Base-by-base conservation (phyloP, 2,888 invertebrate genomes). In the Lasioglossum zephyrum region DNA sequence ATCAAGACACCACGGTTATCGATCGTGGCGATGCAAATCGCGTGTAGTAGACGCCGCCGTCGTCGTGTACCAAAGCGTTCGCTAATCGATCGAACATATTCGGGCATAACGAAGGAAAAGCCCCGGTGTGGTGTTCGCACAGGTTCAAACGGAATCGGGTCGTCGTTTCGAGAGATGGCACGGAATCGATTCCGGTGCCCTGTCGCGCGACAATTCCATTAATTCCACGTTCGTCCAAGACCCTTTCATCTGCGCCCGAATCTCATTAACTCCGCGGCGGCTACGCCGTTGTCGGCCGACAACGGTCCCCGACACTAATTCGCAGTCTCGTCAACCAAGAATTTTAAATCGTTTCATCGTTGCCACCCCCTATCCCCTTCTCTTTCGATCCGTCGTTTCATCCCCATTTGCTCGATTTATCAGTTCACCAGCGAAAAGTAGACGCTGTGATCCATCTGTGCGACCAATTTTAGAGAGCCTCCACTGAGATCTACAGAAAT, bases 231-330 rank as follows among this genome's bases (percentile, higher is more conserved):
- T 87, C 85, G 88, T 85, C 81, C 89, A 74, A 69, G 80, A 73
- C 82, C 87, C 88, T 90, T 89, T 89, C 89, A 85, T 90, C 90
- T 82, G 81, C 79, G 66, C 82, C 82, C 87, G 90, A 88, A 90
- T 90, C 83, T 89, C 89, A 90, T 89, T 89, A 90, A 88, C 87
- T 77, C 79, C 72, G 66, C 53, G 82, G 53, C 85, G 6, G 53
- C 53, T n/a, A 53, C 57, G 70, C 57, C 60, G 79, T 63, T 81
- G 70, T 63, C 83, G 22, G 72, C 18, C 60, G 76, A 70, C 77
- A 31, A 80, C 74, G 80, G 0, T 47, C 63, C 31, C 70, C 16
- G 74, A 31, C 47, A 26, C 57, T 86, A 81, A 84, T 84, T 82
- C 81, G 69, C 73, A 82, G 72, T 60, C 66, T 79, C 79, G 69